These are phyloP conservation scores for Calvadosia cruxmelitensis DNA, from an alignment of 30 jellyfish, hydroid and myxozoan species.

Conservation along the genomic window DNA sequence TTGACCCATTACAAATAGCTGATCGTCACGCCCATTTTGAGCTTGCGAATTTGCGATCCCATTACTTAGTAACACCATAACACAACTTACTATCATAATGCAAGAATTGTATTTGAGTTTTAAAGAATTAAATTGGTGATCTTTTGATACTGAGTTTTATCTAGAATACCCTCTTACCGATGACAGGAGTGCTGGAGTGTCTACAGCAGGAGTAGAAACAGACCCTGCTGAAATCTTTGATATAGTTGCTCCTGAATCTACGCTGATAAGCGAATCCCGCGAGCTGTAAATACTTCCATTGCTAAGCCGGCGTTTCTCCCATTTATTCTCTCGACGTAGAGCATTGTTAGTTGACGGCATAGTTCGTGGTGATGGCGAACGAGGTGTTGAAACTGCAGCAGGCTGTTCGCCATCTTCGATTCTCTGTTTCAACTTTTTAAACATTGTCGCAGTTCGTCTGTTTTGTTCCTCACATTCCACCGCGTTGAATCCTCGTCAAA, in stretches of 20 bases:
- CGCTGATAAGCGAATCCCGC: slow-evolving; percentile 60
- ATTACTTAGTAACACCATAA: too few relatives aligned
- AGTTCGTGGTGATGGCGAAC: slow-evolving; percentile 7
- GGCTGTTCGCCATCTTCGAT: slow-evolving; percentile 85
- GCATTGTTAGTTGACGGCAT: slow-evolving; percentile 18
- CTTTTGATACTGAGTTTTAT: too few relatives aligned
- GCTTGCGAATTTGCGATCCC: too few relatives aligned
- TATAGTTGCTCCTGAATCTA: slow-evolving; percentile 67
- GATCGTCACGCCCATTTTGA: too few relatives aligned
- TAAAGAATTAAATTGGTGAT: too few relatives aligned
- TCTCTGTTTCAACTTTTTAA: slow-evolving; percentile 72
- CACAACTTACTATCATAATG: too few relatives aligned
- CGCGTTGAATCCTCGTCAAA: too few relatives aligned
- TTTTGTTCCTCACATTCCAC: too few relatives aligned
- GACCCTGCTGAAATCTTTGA: slow-evolving; percentile 64
- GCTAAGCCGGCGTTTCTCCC: slow-evolving; percentile 81
- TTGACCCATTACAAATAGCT: too few relatives aligned
- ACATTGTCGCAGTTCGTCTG: slow-evolving; percentile 21
- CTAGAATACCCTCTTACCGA: slow-evolving; percentile 13
- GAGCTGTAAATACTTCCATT: slow-evolving; percentile 87
- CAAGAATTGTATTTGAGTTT: too few relatives aligned
- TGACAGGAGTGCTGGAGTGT: slow-evolving; percentile 26
- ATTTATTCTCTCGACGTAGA: slow-evolving; percentile 65
- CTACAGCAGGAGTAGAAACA: slow-evolving; percentile 46
- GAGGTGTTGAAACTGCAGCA: background rate